Percentiles rank a stretch among this genome's conserved stretches.
phyloP scores from a whole-genome alignment of 1,140 invertebrate genomes.

The Lithobius niger region DNA sequence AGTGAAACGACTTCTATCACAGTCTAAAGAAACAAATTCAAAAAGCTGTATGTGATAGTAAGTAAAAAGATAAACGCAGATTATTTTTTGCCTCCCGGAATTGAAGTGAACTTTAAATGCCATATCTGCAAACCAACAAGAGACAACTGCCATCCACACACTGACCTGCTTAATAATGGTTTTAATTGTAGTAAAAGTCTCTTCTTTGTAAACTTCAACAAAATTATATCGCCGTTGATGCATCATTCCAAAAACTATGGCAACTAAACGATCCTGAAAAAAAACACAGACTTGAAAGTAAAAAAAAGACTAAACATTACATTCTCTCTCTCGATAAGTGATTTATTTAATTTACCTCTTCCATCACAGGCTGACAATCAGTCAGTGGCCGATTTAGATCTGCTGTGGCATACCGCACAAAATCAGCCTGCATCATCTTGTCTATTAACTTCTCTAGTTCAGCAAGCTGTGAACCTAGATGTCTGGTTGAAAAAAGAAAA shows the following conservation, averaged over 20 bases:
- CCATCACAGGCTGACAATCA: constrained; percentile 40
- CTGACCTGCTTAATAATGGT: constrained; percentile 74
- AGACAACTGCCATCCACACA: constrained; percentile 1
- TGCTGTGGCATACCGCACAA: constrained; percentile 75
- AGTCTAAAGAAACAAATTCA: constrained; percentile 26
- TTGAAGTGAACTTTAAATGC: too few species aligned
- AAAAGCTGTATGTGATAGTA: neutral
- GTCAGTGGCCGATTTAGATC: constrained; percentile 77
- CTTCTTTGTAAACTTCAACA: constrained; percentile 74
- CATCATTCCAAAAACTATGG: constrained; percentile 76
- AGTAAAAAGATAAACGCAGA: neutral
- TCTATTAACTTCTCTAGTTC: constrained; percentile 94
- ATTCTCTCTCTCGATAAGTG: neutral
- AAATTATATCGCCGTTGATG: constrained; percentile 74
- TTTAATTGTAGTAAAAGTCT: constrained; percentile 75
- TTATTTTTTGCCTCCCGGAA: neutral
- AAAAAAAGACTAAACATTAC: neutral
- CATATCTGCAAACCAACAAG: neutral
- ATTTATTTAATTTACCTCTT: constrained; percentile 29
- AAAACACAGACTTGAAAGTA: too few species aligned
- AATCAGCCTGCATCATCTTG: constrained; percentile 92
- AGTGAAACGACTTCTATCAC: constrained; percentile 34
- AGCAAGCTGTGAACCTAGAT: constrained; percentile 85
- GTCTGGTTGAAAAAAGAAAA: constrained; percentile 39
- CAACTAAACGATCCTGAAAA: constrained; percentile 66